Evolutionary conservation across 2,113 vertebrate genomes (phyloP).

Genomic region (Eclectus roratus): DNA sequence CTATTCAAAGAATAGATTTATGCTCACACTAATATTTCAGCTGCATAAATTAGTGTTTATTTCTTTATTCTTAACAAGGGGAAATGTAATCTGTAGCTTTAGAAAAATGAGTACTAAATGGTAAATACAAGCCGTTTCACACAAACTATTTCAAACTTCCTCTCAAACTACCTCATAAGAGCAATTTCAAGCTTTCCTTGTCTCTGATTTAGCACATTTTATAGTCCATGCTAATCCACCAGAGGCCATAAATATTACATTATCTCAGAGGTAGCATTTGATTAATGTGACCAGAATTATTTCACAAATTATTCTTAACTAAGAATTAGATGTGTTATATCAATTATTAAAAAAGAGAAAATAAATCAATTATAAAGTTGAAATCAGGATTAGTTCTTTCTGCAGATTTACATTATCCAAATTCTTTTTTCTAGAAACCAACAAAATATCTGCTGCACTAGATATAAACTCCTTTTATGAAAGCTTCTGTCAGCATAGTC

Average conservation of each 20-base stretch:
- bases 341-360: not conserved
- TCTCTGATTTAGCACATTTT: not conserved
- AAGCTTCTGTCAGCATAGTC: not conserved
- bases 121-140: constrained; percentile 1
- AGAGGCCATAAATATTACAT: not conserved
- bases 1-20: not conserved
- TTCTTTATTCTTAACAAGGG: not conserved
- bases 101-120: not conserved
- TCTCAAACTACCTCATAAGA: not conserved
- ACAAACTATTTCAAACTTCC: not conserved
- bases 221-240: not conserved
- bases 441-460: not conserved
- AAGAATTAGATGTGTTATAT: not conserved
- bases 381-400: not conserved
- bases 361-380: not conserved
- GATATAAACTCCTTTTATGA: not conserved
- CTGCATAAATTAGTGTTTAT: not conserved
- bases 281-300: constrained; percentile 17
- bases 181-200: not conserved
- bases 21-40: not conserved
- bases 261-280: not conserved
- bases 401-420: not conserved
- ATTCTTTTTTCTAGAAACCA: not conserved
- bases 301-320: constrained; percentile 9
- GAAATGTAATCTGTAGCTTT: not conserved